Percentiles rank a stretch among this genome's conserved stretches.
These are phyloP conservation scores for Lasioglossum malachurum DNA, from an alignment of 2,888 invertebrate species.

Conservation along the genomic window DNA sequence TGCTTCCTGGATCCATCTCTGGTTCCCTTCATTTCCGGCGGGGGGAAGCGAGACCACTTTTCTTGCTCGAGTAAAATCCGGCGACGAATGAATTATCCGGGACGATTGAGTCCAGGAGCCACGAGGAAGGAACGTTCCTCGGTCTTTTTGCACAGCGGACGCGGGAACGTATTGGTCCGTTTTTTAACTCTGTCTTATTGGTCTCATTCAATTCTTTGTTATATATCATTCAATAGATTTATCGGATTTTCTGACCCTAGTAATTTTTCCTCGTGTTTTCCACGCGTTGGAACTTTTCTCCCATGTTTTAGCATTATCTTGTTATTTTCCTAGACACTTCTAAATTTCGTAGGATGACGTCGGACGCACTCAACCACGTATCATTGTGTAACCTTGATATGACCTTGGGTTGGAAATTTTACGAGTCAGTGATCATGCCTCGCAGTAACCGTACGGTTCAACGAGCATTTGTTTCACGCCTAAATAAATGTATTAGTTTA, in stretches of 20 bases:
- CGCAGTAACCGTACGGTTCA: not conserved
- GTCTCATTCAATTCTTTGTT: too few species aligned
- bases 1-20: slow-evolving; percentile 31
- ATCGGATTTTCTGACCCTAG: not conserved
- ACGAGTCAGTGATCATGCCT: not conserved
- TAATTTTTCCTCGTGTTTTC: too few species aligned
- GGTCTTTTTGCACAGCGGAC: not conserved
- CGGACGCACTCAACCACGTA: not conserved
- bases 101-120: slow-evolving; percentile 58
- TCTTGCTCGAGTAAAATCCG: slow-evolving; percentile 60
- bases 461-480: not conserved
- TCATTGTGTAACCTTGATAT: not conserved
- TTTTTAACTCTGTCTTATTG: too few species aligned
- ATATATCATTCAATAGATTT: not conserved
- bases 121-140: not conserved
- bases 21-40: slow-evolving; percentile 52
- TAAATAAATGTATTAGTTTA: not conserved
- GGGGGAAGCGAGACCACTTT: slow-evolving; percentile 56
- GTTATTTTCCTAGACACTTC: not conserved
- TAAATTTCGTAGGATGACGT: not conserved
- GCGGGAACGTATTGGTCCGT: not conserved
- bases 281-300: too few species aligned
- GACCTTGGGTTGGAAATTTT: not conserved
- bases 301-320: not conserved
- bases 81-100: slow-evolving; percentile 69